Evolutionary conservation across 92 coral and sea anemone genomes (phyloP).

Genomic region (Epizoanthus rinbou): DNA sequence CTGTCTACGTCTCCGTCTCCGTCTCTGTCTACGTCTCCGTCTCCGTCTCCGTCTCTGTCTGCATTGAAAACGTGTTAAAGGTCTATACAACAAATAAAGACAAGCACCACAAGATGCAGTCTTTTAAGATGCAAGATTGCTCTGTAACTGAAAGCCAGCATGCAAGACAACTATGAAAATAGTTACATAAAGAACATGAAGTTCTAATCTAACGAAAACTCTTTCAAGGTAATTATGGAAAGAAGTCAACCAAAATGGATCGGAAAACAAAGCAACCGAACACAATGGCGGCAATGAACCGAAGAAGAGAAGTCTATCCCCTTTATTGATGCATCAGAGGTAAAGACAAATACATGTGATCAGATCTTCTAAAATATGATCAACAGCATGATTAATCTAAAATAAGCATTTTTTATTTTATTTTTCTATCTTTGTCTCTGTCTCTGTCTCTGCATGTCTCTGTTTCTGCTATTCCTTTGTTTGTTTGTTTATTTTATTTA

Average conservation of each 20-base stretch:
- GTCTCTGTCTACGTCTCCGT: too few species aligned
- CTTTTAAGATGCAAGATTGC: slow-evolving; percentile 19
- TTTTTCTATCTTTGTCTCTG: too few species aligned
- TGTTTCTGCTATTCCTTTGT: too few species aligned
- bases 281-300: slow-evolving; percentile 3
- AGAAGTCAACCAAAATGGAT: neutral
- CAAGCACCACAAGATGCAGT: slow-evolving; percentile 33
- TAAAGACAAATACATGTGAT: too few species aligned
- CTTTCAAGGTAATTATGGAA: neutral
- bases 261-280: slow-evolving; percentile 13
- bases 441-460: too few species aligned
- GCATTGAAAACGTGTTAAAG: too few species aligned
- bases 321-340: neutral
- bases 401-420: too few species aligned
- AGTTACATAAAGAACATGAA: slow-evolving; percentile 12
- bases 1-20: too few species aligned
- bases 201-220: slow-evolving; percentile 5
- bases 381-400: too few species aligned
- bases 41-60: too few species aligned
- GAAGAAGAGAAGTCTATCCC: neutral
- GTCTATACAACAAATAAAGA: slow-evolving; percentile 1
- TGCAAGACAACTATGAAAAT: slow-evolving; percentile 12
- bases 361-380: too few species aligned
- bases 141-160: slow-evolving; percentile 11
- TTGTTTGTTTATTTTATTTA: too few species aligned